phyloP scores from a whole-genome alignment of 2,113 vertebrate species.

The Pachypanchax playfairii region DNA sequence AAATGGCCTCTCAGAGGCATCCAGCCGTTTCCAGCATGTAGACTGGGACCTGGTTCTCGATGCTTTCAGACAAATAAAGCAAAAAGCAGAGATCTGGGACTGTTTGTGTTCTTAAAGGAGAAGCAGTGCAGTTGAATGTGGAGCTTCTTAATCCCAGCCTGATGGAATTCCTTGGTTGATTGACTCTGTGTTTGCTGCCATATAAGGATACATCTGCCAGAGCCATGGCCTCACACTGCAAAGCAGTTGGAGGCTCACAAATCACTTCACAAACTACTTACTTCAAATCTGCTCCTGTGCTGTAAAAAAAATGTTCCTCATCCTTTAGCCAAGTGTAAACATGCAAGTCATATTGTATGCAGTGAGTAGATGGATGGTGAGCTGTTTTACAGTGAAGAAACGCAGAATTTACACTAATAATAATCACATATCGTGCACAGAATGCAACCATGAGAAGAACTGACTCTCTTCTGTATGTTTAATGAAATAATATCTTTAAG shows the following conservation, averaged over 20 bases:
- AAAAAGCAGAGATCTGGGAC: slow-evolving; percentile 12
- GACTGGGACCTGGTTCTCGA: neutral
- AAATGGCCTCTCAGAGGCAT: slow-evolving; percentile 8
- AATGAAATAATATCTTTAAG: no score
- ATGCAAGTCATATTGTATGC: slow-evolving; percentile 38
- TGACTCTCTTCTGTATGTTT: no score
- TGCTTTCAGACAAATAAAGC: neutral
- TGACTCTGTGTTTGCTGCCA: slow-evolving; percentile 79
- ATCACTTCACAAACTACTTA: slow-evolving; percentile 66
- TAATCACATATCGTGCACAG: neutral
- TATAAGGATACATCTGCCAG: slow-evolving; percentile 82
- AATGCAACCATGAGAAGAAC: no score
- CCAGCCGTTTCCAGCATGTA: neutral
- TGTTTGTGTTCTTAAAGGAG: slow-evolving; percentile 42
- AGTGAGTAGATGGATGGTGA: neutral
- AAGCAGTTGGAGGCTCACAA: slow-evolving; percentile 76
- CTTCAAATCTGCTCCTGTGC: slow-evolving; percentile 51
- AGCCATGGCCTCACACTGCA: slow-evolving; percentile 53
- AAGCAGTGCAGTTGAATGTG: slow-evolving; percentile 49
- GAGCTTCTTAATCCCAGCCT: slow-evolving; percentile 71
- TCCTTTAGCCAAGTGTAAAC: slow-evolving; percentile 64
- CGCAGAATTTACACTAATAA: neutral
- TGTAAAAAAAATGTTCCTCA: slow-evolving; percentile 52
- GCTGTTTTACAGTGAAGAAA: slow-evolving; percentile 33
- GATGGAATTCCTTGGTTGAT: slow-evolving; percentile 78